Conservation (phyloP, 2,888 invertebrate genomes). For the Nebria salina region DNA sequence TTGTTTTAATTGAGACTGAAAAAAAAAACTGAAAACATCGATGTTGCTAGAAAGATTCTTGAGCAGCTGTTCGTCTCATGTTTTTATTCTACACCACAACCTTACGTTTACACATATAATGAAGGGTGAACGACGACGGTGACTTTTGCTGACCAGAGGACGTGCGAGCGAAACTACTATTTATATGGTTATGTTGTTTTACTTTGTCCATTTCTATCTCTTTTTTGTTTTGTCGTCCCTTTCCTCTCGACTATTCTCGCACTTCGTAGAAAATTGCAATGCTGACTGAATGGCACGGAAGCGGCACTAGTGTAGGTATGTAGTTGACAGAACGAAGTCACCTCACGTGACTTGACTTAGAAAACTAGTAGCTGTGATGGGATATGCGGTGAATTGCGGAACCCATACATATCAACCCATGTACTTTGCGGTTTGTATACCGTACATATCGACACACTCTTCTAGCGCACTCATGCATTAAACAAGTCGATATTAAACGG, state of each 20-base stretch:
- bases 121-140: neutral
- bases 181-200: constrained; percentile 34
- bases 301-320: neutral
- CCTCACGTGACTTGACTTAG: constrained; percentile 30
- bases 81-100: constrained; percentile 1
- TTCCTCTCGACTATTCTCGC: neutral
- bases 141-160: constrained; percentile 25
- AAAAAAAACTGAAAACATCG: neutral
- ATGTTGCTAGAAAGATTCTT: neutral
- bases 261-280: constrained; percentile 31
- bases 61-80: neutral
- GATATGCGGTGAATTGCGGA: neutral
- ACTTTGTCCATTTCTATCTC: neutral
- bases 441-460: neutral
- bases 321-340: constrained; percentile 13
- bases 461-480: neutral
- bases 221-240: constrained; percentile 10
- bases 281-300: constrained; percentile 20
- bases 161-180: constrained; percentile 13
- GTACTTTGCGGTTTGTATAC: neutral
- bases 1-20: neutral
- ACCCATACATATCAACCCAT: neutral
- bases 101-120: neutral
- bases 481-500: neutral
- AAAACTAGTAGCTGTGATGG: neutral